phyloP scores from a whole-genome alignment of 2,888 invertebrate species.

The Cetonia aurata region DNA sequence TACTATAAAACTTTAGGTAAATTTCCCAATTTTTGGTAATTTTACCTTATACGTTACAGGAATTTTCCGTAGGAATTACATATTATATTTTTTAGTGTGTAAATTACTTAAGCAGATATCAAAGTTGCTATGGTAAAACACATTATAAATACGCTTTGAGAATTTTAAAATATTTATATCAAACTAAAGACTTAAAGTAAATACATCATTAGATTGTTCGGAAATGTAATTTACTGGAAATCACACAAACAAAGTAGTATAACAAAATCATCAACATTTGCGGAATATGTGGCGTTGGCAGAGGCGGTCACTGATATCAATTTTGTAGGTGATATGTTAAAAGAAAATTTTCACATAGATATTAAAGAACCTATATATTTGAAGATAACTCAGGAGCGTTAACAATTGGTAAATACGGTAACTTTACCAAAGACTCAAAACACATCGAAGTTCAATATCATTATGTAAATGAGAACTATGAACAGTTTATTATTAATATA shows the following conservation, averaged over 20 bases:
- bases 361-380: conserved; percentile 50
- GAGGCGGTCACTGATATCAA: conserved; percentile 50
- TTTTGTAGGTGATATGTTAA: conserved; percentile 43
- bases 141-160: not conserved
- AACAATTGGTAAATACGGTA: conserved; percentile 52
- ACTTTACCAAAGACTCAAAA: conserved; percentile 51
- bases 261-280: conserved; percentile 53
- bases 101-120: not conserved
- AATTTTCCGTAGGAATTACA: no score
- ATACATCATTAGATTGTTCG: conserved; percentile 58
- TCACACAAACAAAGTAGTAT: conserved; percentile 57
- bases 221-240: conserved; percentile 58
- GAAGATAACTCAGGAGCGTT: conserved; percentile 54
- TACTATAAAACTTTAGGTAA: no score
- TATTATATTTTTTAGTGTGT: no score
- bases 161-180: not conserved
- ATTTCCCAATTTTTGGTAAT: no score
- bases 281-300: conserved; percentile 52
- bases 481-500: not conserved
- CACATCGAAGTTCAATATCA: conserved; percentile 1
- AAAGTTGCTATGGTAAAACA: not conserved
- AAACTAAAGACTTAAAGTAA: conserved; percentile 34
- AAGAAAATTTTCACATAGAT: conserved; percentile 44
- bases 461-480: not conserved
- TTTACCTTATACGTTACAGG: no score